Percentiles rank a stretch among this genome's conserved stretches.
phyloP scores from a whole-genome alignment of 1,140 invertebrate genomes.

The Ceratina australensis region DNA sequence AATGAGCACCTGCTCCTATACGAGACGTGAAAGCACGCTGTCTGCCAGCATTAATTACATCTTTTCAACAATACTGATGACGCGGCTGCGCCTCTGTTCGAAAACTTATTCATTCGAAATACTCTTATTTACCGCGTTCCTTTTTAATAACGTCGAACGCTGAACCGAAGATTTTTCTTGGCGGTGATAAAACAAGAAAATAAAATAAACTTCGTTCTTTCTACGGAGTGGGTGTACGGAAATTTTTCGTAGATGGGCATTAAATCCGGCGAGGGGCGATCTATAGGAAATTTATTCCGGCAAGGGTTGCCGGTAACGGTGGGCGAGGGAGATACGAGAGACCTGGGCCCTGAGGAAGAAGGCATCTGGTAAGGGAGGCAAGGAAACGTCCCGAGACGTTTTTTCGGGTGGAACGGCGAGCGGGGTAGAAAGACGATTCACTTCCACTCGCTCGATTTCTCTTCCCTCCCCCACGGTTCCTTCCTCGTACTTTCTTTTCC shows the following conservation, averaged over 20 bases:
- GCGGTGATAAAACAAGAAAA: not conserved
- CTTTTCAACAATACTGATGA: slow-evolving; percentile 14
- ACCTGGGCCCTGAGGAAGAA: not conserved
- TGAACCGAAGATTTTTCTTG: not conserved
- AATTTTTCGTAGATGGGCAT: slow-evolving; percentile 4
- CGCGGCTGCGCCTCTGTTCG: not conserved
- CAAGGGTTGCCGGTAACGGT: not conserved
- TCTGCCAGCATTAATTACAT: slow-evolving; percentile 44
- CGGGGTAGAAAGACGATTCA: slow-evolving; percentile 7
- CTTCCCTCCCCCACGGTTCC: slow-evolving; percentile 15
- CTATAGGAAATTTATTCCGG: slow-evolving; percentile 45
- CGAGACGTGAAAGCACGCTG: slow-evolving; percentile 33
- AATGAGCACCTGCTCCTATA: slow-evolving; percentile 52
- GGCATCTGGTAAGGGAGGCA: not conserved
- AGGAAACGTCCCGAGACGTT: slow-evolving; percentile 38
- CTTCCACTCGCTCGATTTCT: slow-evolving; percentile 41
- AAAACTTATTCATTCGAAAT: not conserved
- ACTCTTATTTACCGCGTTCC: not conserved
- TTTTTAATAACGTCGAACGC: too few species aligned
- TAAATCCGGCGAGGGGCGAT: slow-evolving; percentile 7
- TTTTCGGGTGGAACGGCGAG: slow-evolving; percentile 1
- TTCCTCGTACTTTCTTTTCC: slow-evolving; percentile 13
- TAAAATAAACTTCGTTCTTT: not conserved
- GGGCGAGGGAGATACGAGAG: not conserved
- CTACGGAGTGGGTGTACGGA: not conserved